Percentiles rank a stretch among this genome's conserved stretches.
Evolutionary conservation across 2,888 invertebrate species (phyloP).

Genomic region (Ennomos fuscantarius): DNA sequence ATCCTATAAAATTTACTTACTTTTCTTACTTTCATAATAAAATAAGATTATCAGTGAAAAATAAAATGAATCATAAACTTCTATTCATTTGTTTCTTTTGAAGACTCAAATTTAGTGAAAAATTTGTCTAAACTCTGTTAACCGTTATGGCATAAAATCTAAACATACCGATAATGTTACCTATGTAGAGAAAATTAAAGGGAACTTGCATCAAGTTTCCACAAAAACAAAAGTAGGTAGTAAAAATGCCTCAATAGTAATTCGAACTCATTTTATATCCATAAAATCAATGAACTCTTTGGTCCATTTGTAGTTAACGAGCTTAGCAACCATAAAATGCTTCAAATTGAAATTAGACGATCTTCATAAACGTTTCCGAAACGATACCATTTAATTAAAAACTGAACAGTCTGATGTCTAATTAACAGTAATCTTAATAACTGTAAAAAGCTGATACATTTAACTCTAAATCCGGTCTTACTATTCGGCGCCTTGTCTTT

Average conservation of each 20-base stretch:
- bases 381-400: constrained; percentile 47
- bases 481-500: constrained; percentile 48
- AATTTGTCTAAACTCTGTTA: no score
- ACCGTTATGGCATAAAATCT: no score
- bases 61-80: no score
- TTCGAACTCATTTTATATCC: constrained; percentile 38
- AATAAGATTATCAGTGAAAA: no score
- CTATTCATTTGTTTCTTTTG: no score
- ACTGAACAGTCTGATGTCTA: constrained; percentile 46
- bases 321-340: constrained; percentile 40
- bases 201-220: no score
- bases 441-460: constrained; percentile 35
- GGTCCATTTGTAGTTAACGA: constrained; percentile 44
- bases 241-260: constrained; percentile 36
- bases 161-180: no score
- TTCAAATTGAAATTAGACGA: constrained; percentile 44
- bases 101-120: no score
- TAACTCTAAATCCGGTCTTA: constrained; percentile 32
- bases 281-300: constrained; percentile 40
- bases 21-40: no score
- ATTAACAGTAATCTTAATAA: constrained; percentile 50
- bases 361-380: constrained; percentile 44
- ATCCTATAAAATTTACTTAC: no score
- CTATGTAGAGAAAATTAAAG: no score
- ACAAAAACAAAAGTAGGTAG: constrained; percentile 35